Evolutionary conservation across 1,140 invertebrate genomes (phyloP), one percentile per base, ranked within the genome.

Genomic region (Papilio polytes): DNA sequence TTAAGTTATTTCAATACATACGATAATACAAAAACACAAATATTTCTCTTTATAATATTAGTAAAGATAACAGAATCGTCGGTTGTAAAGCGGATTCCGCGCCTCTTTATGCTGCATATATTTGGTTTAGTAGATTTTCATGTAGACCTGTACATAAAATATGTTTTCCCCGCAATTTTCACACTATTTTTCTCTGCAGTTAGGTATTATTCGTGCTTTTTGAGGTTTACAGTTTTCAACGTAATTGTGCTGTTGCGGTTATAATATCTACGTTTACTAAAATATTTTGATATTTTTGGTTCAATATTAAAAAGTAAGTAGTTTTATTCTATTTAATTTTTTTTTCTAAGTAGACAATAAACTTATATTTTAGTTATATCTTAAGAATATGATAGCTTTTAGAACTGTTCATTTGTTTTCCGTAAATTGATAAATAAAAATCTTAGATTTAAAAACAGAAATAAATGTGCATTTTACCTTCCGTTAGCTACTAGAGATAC

Each of bases 61-160:
- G 36, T 41, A 41, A 0, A 20, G 9, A 22, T 46, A 31, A 46
- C 7, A 22, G 0, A 72, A 44, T 78, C 82, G 79, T 74, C 63
- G 31, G 22, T 74, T 80, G 48, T 83, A 88, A 82, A 83, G 44
- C 48, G 22, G 31, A 46, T 1, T 22, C 41, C 3, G 59, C 53
- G 73, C 78, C 83, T 85, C 80, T 87, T 89, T 85, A 84, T 85
- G 81, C 84, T 80, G 81, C 87, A 88, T 87, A 88, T 83, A 90
- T 89, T 88, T 83, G 80, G 85, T 85, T 90, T 87, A 87, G 87
- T 90, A 86, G 80, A 82, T 88, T 88, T 85, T 82, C 84, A 72
- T 90, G 88, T 88, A 89, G 83, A 90, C 80, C 80, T 85, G 86
- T 85, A 85, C 84, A 86, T 90, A 86, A 89, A 90, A 90, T 89